Evolutionary conservation across 2,888 invertebrate species (phyloP), one percentile per base, ranked within the genome.

Genomic region (Lepidocyrtoides sp.): DNA sequence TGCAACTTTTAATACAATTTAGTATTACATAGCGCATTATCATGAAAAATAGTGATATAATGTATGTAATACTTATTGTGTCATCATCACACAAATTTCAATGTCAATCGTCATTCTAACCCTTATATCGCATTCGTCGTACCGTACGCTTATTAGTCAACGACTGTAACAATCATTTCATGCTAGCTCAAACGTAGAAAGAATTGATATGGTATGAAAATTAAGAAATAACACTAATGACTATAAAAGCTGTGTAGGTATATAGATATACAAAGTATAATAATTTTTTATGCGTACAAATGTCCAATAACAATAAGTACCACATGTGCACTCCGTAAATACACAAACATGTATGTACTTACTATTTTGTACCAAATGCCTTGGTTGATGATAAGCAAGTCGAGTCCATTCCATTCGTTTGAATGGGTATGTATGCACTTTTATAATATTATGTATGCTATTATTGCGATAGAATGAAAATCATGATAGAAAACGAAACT

Each of bases 51-150:
- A n/a, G n/a, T n/a, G n/a, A n/a, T n/a, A n/a, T n/a, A n/a, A 66
- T 66, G 12, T 29, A 29, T 2, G 48, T 48, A 8, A n/a, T 32
- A 32, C 12, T 29, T 36, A 60, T 60, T 36, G 29, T 41, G 54
- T 82, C 66, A 66, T 66, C 66, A 66, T n/a, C n/a, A n/a, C 82
- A 84, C 77, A 84, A 84, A 63, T 60, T 89, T 89, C 89, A 89
- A 89, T 89, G 89, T 89, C 89, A 89, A 83, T 57, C 26, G 54
- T 54, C 32, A 82, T 79, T 60, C 5, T 10, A 23, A 72, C 26
- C 44, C 63, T 66, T 29, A 51, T 54, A 77, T 44, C 60, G 14
- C 12, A 26, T 60, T n/a, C n/a, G n/a, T n/a, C n/a, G n/a, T n/a
- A n/a, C n/a, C n/a, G 0, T 57, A 7, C 1, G 7, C 0, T 8